Evolutionary conservation across 2,797 vertebrate genomes (phyloP).

Genomic region (Galago senegalensis): DNA sequence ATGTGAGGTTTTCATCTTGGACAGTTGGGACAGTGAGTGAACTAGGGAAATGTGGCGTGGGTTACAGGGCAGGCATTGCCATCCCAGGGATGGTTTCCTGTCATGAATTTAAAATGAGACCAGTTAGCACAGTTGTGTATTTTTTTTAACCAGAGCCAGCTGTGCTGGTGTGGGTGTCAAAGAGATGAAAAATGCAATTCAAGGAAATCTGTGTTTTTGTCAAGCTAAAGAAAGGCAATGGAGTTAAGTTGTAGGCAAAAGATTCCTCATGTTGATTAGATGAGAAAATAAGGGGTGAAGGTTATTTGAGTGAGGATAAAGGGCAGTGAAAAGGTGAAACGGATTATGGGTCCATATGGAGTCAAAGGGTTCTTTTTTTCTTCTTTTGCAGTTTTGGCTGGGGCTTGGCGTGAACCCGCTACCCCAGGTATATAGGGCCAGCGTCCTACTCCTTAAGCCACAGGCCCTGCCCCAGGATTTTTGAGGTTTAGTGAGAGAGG

Average conservation of each 20-base stretch:
- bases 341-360: not conserved
- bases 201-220: constrained; percentile 28
- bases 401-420: too few relatives aligned
- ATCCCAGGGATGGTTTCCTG: not conserved
- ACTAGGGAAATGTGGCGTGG: not conserved
- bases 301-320: not conserved
- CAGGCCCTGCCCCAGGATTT: not conserved
- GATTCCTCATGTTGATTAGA: not conserved
- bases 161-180: not conserved
- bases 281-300: not conserved
- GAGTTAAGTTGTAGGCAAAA: not conserved
- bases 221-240: constrained; percentile 10
- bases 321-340: not conserved
- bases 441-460: too few relatives aligned
- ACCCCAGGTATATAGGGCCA: too few relatives aligned
- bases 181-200: not conserved
- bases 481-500: not conserved
- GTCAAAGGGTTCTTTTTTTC: not conserved
- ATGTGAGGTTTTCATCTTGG: not conserved
- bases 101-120: constrained; percentile 10
- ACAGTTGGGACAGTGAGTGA: not conserved
- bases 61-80: not conserved
- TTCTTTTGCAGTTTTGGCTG: too few relatives aligned
- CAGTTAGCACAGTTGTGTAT: not conserved
- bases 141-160: not conserved